A percentile compares a stretch with the other conserved stretches of the same genome.
These are phyloP conservation scores for Tauraco hartlaubi DNA, from an alignment of 2,797 vertebrate genomes.

Conservation along the genomic window DNA sequence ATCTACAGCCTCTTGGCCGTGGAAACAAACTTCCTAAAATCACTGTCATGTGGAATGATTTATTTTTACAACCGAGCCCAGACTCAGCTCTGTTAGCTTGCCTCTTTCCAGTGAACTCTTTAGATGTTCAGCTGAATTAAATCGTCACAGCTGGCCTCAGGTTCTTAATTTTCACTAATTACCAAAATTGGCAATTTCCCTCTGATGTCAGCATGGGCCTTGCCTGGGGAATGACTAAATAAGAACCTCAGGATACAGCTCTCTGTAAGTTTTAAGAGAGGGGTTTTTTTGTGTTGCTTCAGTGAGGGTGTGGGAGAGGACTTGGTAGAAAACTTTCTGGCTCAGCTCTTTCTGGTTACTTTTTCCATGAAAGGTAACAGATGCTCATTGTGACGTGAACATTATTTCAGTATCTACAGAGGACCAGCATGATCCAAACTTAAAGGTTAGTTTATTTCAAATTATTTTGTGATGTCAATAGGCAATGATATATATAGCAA, in stretches of 20 bases:
- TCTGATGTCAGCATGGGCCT: not conserved
- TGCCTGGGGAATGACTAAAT: not conserved
- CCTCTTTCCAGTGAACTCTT: not conserved
- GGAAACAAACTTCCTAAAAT: conserved; percentile 25
- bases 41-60: not conserved
- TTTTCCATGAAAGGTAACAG: conserved; percentile 62
- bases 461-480: conserved; percentile 67
- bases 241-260: not conserved
- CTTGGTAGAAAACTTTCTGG: conserved; percentile 30
- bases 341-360: not conserved
- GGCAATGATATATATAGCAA: conserved; percentile 64
- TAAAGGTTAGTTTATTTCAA: conserved; percentile 72
- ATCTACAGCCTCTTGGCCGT: not conserved
- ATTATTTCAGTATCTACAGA: conserved; percentile 48
- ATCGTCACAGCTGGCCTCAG: not conserved
- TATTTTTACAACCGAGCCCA: conserved; percentile 5
- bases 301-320: not conserved
- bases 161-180: conserved; percentile 40
- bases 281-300: not conserved
- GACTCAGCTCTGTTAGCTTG: not conserved
- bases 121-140: not conserved
- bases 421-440: not conserved
- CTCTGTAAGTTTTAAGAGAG: not conserved
- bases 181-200: not conserved
- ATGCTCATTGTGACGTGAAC: conserved; percentile 57